Percentiles rank a stretch among this genome's conserved stretches.
phyloP scores from a whole-genome alignment of 2,888 invertebrate genomes.

The Eupithecia pulchellata region DNA sequence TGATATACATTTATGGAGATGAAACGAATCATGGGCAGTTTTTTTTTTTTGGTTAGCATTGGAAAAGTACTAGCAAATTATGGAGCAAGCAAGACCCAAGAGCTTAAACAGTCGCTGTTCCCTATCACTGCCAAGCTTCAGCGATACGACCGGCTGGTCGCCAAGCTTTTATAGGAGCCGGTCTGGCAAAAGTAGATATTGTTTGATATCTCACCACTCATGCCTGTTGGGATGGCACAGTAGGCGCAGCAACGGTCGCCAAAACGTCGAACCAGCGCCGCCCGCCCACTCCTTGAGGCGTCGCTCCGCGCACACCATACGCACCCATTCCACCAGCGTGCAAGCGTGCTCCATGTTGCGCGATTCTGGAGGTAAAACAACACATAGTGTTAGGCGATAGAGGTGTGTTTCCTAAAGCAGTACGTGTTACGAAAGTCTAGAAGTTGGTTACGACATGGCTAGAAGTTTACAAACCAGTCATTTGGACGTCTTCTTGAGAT shows the following conservation, averaged over 20 bases:
- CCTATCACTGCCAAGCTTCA: no score
- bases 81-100: no score
- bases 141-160: no score
- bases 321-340: slow-evolving; percentile 91
- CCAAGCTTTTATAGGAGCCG: no score
- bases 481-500: slow-evolving; percentile 64
- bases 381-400: neutral
- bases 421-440: neutral
- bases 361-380: slow-evolving; percentile 3
- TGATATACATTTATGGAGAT: no score
- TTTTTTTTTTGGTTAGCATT: no score
- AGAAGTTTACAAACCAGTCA: slow-evolving; percentile 50
- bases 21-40: no score
- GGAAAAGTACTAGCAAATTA: no score
- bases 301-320: slow-evolving; percentile 91
- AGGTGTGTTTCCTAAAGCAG: neutral
- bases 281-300: slow-evolving; percentile 96
- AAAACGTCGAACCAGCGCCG: slow-evolving; percentile 92
- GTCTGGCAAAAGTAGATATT: neutral
- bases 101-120: no score
- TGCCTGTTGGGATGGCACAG: slow-evolving; percentile 20
- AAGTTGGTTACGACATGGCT: neutral
- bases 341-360: slow-evolving; percentile 63
- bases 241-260: slow-evolving; percentile 91
- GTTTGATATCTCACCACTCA: slow-evolving; percentile 17